A percentile compares a stretch with the other conserved stretches of the same genome.
Conservation (phyloP, 2,888 invertebrate species). For the Perizoma flavofasciatum region DNA sequence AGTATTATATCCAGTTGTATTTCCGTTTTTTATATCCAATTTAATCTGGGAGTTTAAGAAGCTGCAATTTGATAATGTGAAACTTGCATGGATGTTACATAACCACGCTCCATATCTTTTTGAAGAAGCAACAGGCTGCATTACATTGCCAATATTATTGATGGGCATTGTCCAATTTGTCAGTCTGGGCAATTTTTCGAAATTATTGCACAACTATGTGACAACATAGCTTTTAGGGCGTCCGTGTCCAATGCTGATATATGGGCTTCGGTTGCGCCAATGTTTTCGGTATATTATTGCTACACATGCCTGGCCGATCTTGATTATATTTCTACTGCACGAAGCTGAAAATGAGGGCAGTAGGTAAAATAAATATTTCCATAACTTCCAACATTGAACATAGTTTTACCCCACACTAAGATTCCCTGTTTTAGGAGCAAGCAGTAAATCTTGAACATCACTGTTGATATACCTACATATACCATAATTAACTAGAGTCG, state of each 20-base stretch:
- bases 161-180: slow-evolving; percentile 35
- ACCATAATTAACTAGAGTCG: too few relatives aligned
- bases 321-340: too few relatives aligned
- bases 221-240: slow-evolving; percentile 42
- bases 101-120: slow-evolving; percentile 23
- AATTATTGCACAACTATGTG: slow-evolving; percentile 42
- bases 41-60: too few relatives aligned
- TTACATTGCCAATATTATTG: slow-evolving; percentile 36
- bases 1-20: too few relatives aligned
- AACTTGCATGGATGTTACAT: slow-evolving; percentile 7
- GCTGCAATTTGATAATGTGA: neutral
- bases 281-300: neutral
- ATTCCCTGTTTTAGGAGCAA: too few relatives aligned
- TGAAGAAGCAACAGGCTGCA: slow-evolving; percentile 14
- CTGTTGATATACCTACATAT: too few relatives aligned
- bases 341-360: too few relatives aligned
- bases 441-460: too few relatives aligned
- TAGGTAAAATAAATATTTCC: too few relatives aligned
- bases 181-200: slow-evolving; percentile 34
- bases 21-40: too few relatives aligned
- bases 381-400: too few relatives aligned
- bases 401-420: too few relatives aligned
- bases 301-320: neutral
- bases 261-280: slow-evolving; percentile 33
- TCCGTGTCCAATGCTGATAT: slow-evolving; percentile 44